Percentiles rank a stretch among this genome's conserved stretches.
These are phyloP conservation scores for Homarus gammarus DNA, from an alignment of 2,888 invertebrate species.

Conservation along the genomic window DNA sequence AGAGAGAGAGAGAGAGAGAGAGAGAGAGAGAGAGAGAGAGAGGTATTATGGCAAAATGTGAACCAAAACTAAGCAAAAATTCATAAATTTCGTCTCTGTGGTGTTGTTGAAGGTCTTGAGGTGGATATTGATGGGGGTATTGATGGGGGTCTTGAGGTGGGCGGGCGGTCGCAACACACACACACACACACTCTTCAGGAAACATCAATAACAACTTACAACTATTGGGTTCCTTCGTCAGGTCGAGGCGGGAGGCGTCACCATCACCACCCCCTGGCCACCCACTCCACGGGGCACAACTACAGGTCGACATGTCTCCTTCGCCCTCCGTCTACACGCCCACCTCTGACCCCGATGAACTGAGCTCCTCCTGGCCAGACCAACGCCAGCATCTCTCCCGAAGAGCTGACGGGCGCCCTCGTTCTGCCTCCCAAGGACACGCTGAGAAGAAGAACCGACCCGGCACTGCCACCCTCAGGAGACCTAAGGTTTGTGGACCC, in stretches of 20 bases:
- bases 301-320: constrained; percentile 14
- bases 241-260: constrained; percentile 45
- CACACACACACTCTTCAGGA: too few relatives aligned
- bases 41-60: too few relatives aligned
- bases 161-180: too few relatives aligned
- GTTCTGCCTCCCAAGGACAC: constrained; percentile 47
- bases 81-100: too few relatives aligned
- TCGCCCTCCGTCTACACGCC: constrained; percentile 52
- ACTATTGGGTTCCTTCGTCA: not conserved
- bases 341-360: constrained; percentile 59
- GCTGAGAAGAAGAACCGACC: constrained; percentile 50
- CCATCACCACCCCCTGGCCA: constrained; percentile 67
- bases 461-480: constrained; percentile 68
- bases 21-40: too few relatives aligned
- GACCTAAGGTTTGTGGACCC: constrained; percentile 65
- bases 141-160: too few relatives aligned
- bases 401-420: constrained; percentile 1
- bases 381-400: constrained; percentile 12
- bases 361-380: constrained; percentile 61
- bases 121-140: too few relatives aligned
- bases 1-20: too few relatives aligned
- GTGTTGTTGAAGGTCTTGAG: too few relatives aligned
- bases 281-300: constrained; percentile 12
- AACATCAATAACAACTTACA: not conserved
- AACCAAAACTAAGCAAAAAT: too few relatives aligned